These are phyloP conservation scores for Doryteuthis pealeii DNA, from an alignment of 1,140 invertebrate genomes.

Conservation along the genomic window DNA sequence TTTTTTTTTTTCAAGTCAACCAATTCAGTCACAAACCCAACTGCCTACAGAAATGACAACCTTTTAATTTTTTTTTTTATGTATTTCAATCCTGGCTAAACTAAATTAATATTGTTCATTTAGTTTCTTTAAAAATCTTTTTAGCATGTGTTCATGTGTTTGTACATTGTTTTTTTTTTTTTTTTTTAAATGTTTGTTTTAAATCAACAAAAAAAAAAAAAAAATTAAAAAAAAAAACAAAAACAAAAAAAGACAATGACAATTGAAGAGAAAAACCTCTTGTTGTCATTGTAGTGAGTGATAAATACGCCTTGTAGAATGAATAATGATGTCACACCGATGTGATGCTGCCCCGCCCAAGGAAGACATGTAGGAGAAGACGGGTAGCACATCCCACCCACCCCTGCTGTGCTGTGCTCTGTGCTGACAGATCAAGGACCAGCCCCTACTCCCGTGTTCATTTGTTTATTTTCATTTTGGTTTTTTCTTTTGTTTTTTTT, in stretches of 20 bases:
- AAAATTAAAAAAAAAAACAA: not conserved
- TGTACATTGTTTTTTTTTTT: too few relatives aligned
- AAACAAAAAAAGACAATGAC: not conserved
- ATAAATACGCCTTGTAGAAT: not conserved
- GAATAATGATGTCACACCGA: not conserved
- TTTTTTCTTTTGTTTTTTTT: not conserved
- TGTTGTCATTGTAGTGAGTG: not conserved
- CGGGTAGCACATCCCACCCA: not conserved
- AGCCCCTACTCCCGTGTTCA: not conserved
- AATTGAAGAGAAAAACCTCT: not conserved
- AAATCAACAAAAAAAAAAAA: not conserved
- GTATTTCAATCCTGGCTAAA: too few relatives aligned
- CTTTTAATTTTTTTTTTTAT: too few relatives aligned
- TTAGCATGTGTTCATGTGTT: too few relatives aligned
- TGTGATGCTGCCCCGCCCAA: not conserved
- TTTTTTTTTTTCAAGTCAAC: too few relatives aligned
- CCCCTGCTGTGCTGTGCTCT: not conserved
- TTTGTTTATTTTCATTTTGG: not conserved
- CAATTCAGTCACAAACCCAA: too few relatives aligned
- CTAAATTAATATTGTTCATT: too few relatives aligned
- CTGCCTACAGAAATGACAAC: too few relatives aligned
- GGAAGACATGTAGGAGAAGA: slow-evolving; percentile 1
- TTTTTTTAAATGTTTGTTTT: too few relatives aligned
- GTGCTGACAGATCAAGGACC: not conserved
- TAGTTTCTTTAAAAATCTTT: too few relatives aligned